Evolutionary conservation across 1,140 invertebrate species (phyloP).

Genomic region (Sesamia nonagrioides): DNA sequence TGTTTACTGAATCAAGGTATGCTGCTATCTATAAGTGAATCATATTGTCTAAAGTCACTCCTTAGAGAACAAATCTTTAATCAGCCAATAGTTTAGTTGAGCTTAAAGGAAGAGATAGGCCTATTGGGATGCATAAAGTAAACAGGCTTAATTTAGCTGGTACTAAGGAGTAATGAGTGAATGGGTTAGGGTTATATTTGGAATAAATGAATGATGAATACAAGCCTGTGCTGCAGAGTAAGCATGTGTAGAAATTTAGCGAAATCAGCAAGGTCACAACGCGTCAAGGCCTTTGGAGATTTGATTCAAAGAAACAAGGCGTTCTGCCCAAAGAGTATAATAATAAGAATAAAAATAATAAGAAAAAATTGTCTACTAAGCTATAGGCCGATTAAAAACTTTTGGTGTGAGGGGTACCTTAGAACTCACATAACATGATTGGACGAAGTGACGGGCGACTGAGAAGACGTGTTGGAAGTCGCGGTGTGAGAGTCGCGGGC

Average conservation of each 20-base stretch:
- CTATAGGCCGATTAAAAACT: conserved; percentile 24
- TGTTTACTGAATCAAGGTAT: background rate
- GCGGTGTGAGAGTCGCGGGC: background rate
- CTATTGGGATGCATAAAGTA: background rate
- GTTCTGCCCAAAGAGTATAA: background rate
- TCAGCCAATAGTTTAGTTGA: conserved; percentile 22
- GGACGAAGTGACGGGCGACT: background rate
- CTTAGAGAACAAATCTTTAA: background rate
- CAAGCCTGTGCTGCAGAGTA: background rate
- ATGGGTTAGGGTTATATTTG: background rate
- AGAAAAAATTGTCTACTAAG: background rate
- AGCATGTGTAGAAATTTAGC: background rate
- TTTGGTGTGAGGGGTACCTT: conserved; percentile 15
- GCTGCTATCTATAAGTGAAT: background rate
- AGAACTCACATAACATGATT: conserved; percentile 28
- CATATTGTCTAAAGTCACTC: background rate
- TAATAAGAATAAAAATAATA: too few relatives aligned
- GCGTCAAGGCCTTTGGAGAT: conserved; percentile 7
- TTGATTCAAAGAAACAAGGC: conserved; percentile 3
- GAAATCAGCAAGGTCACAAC: background rate
- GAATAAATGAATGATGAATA: background rate
- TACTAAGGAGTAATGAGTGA: background rate
- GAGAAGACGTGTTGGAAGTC: background rate
- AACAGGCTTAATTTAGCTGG: background rate
- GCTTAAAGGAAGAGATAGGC: background rate